Conservation (phyloP, 2,113 vertebrate genomes). For the Lophochroa leadbeateri region DNA sequence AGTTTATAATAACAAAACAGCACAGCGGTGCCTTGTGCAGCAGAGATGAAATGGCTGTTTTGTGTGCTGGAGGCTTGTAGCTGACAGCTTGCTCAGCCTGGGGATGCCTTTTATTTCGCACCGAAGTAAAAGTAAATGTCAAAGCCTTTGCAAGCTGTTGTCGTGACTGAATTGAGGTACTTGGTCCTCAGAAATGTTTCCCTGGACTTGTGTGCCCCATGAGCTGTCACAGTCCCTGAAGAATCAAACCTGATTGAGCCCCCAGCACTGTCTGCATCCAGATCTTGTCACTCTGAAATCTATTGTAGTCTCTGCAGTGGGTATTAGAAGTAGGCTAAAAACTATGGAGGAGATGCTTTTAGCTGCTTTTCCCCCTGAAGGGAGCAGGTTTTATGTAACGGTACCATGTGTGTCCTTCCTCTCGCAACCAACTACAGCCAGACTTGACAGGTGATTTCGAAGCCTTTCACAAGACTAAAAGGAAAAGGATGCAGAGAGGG, state of each 20-base stretch:
- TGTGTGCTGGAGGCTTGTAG: neutral
- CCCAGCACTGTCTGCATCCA: neutral
- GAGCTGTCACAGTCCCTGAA: neutral
- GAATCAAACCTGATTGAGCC: neutral
- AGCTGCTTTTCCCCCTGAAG: neutral
- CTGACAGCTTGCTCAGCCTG: slow-evolving; percentile 33
- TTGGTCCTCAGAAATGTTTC: neutral
- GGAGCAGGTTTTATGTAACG: neutral
- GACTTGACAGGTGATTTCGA: neutral
- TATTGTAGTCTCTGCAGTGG: neutral
- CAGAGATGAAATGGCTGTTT: neutral
- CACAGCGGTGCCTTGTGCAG: neutral
- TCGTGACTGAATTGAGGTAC: neutral
- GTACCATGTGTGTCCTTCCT: neutral
- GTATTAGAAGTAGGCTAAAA: neutral
- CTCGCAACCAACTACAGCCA: neutral
- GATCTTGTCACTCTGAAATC: neutral
- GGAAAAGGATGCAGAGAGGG: neutral
- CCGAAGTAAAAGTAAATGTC: neutral
- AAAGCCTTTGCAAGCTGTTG: neutral
- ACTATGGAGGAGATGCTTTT: neutral
- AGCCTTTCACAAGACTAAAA: neutral
- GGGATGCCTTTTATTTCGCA: neutral
- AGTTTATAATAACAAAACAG: neutral
- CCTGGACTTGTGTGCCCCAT: neutral